phyloP scores from a whole-genome alignment of 2,113 vertebrate species.

The Etheostoma cragini region DNA sequence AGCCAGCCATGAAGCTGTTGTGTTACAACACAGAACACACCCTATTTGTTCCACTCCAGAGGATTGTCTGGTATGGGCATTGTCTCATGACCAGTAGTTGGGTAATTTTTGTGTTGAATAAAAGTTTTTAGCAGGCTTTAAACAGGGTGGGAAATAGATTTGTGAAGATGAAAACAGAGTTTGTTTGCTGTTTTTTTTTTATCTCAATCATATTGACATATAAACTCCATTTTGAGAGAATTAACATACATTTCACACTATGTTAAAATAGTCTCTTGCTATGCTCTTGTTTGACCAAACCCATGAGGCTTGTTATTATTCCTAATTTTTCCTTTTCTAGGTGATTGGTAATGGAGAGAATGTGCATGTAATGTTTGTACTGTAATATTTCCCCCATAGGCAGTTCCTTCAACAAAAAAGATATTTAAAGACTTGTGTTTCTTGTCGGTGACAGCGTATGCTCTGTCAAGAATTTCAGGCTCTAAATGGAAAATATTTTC shows the following conservation, averaged over 20 bases:
- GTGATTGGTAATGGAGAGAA: slow-evolving; percentile 1
- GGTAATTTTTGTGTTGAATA: slow-evolving; percentile 14
- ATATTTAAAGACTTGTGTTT: neutral
- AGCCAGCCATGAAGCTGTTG: neutral
- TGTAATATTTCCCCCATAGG: neutral
- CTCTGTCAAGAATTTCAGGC: too few species aligned
- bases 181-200: neutral
- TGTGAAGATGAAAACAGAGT: neutral
- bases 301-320: neutral
- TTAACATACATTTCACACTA: neutral
- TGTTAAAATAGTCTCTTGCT: neutral
- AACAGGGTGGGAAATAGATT: neutral
- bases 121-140: neutral
- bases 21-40: neutral
- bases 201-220: neutral
- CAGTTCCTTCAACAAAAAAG: neutral
- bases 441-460: neutral
- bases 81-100: slow-evolving; percentile 1
- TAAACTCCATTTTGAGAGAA: neutral
- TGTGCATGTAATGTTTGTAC: neutral
- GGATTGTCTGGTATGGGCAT: neutral
- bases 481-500: neutral
- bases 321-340: neutral
- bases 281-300: neutral
- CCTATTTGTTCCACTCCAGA: neutral